phyloP scores from a whole-genome alignment of 2,888 invertebrate genomes.

The Julus scandinavius region DNA sequence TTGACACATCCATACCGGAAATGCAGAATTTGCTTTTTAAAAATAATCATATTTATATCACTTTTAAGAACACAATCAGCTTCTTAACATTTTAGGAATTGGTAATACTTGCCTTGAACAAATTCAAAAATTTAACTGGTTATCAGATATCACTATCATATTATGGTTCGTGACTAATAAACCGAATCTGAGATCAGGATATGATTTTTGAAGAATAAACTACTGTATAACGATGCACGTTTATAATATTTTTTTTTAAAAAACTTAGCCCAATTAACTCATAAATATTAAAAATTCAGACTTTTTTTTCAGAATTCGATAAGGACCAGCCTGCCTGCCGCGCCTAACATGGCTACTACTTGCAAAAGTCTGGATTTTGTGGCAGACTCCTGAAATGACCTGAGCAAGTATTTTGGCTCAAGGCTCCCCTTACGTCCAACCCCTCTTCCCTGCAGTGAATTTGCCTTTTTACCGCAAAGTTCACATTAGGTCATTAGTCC shows the following conservation, averaged over 20 bases:
- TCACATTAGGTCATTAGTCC: conserved; percentile 44
- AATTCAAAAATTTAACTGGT: neutral
- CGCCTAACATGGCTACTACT: neutral
- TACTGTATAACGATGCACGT: neutral
- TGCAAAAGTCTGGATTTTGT: neutral
- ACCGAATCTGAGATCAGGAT: neutral
- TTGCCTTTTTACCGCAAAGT: conserved; percentile 46
- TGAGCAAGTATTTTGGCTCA: neutral
- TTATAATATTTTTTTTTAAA: neutral
- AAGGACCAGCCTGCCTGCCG: neutral
- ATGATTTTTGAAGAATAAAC: neutral
- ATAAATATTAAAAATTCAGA: neutral
- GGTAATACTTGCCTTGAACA: too few species aligned
- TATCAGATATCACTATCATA: neutral
- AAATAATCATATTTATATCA: too few species aligned
- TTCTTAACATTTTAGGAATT: too few species aligned
- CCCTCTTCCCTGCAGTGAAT: conserved; percentile 7
- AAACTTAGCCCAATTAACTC: neutral
- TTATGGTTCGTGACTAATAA: neutral
- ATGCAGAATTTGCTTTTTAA: too few species aligned
- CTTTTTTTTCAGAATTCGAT: neutral
- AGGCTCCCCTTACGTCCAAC: conserved; percentile 11
- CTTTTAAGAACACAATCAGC: too few species aligned
- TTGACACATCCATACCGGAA: too few species aligned
- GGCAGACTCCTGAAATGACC: conserved; percentile 34